Evolutionary conservation across 2,113 vertebrate species (phyloP).

Genomic region (Corythornis madagascariensis): DNA sequence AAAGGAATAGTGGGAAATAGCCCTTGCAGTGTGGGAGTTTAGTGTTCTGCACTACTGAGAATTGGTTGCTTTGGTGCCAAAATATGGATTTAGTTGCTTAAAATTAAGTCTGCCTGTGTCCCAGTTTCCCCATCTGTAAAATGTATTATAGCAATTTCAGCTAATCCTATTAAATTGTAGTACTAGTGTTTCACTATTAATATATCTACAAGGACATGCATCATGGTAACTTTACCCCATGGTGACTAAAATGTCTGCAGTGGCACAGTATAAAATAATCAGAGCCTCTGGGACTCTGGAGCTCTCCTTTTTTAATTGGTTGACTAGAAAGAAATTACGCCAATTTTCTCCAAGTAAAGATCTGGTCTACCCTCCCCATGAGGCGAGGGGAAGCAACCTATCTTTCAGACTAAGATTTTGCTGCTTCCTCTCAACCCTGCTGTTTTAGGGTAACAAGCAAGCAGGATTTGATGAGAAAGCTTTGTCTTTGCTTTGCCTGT

Average conservation of each 20-base stretch:
- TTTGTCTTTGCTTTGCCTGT: background rate
- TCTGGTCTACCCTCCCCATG: background rate
- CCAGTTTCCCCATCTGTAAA: constrained; percentile 62
- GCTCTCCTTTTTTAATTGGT: constrained; percentile 21
- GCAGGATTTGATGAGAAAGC: background rate
- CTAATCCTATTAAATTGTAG: constrained; percentile 66
- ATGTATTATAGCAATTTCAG: constrained; percentile 57
- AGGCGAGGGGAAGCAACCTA: background rate
- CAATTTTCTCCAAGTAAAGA: background rate
- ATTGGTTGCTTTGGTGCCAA: constrained; percentile 48
- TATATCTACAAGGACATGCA: constrained; percentile 53
- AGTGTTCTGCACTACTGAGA: constrained; percentile 8
- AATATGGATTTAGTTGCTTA: constrained; percentile 55
- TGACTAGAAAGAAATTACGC: constrained; percentile 25
- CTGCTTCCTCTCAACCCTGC: background rate
- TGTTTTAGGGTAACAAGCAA: background rate
- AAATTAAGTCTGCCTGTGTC: constrained; percentile 55
- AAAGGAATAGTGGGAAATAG: background rate
- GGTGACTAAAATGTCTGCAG: constrained; percentile 23
- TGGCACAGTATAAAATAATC: constrained; percentile 21
- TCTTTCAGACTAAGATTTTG: background rate
- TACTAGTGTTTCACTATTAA: constrained; percentile 62
- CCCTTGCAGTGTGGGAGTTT: background rate
- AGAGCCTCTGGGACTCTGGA: constrained; percentile 12
- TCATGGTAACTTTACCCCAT: constrained; percentile 44